These are phyloP conservation scores for Pammene fasciana DNA, from an alignment of 2,888 invertebrate species.

Conservation along the genomic window DNA sequence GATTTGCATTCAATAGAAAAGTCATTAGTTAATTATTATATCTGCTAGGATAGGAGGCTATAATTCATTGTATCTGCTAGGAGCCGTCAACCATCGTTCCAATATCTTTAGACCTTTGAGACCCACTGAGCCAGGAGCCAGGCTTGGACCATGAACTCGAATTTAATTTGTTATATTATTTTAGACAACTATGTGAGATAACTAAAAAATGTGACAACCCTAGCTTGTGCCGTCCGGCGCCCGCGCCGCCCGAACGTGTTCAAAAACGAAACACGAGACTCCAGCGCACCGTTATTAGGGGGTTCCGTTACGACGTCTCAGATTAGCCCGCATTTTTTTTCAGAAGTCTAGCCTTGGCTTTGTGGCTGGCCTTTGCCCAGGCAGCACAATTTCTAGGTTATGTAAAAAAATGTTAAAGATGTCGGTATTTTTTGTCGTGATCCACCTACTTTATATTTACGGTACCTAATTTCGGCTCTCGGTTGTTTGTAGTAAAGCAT, in stretches of 20 bases:
- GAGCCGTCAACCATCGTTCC: too few relatives aligned
- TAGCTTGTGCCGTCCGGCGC: conserved; percentile 21
- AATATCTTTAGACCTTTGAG: too few relatives aligned
- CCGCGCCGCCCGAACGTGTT: conserved; percentile 24
- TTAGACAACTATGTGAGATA: not conserved
- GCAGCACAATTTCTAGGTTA: conserved; percentile 7
- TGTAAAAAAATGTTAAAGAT: not conserved
- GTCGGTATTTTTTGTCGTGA: not conserved
- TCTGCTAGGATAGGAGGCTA: too few relatives aligned
- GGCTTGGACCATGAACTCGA: too few relatives aligned
- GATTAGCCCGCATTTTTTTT: conserved; percentile 17
- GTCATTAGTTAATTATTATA: too few relatives aligned
- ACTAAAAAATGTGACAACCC: not conserved
- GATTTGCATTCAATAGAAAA: too few relatives aligned
- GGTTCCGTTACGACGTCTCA: conserved; percentile 21
- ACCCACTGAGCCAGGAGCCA: too few relatives aligned
- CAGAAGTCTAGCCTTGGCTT: not conserved
- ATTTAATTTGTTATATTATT: too few relatives aligned
- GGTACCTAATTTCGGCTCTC: too few relatives aligned
- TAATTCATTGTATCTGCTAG: too few relatives aligned
- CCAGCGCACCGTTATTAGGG: conserved; percentile 17
- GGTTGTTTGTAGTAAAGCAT: too few relatives aligned
- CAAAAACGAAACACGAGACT: conserved; percentile 27
- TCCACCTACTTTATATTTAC: not conserved
- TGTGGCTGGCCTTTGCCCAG: conserved; percentile 18